phyloP scores from a whole-genome alignment of 2,888 invertebrate species.

The Ephialtes manifestator region DNA sequence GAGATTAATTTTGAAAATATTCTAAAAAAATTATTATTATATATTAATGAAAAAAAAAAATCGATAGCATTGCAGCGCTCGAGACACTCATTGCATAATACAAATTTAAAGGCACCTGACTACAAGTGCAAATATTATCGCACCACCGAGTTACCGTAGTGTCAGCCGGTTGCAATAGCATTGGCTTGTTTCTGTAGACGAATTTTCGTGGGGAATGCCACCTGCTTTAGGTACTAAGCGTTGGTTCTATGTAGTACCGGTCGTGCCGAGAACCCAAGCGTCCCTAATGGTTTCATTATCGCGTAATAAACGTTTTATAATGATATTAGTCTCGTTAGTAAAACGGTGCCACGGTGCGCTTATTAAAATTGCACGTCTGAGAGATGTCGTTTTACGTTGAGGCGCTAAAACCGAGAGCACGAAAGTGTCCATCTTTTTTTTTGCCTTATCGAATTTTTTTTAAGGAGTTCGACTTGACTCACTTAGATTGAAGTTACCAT shows the following conservation, averaged over 20 bases:
- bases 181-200: constrained; percentile 30
- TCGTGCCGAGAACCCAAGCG: constrained; percentile 67
- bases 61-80: background rate
- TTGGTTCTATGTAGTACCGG: constrained; percentile 35
- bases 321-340: constrained; percentile 79
- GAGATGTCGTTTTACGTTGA: constrained; percentile 59
- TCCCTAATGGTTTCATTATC: constrained; percentile 78
- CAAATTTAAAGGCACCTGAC: background rate
- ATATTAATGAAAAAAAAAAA: background rate
- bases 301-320: constrained; percentile 76
- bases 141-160: background rate
- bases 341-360: constrained; percentile 66
- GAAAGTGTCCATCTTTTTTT: constrained; percentile 38
- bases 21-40: background rate
- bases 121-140: constrained; percentile 29
- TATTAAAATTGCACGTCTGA: constrained; percentile 77
- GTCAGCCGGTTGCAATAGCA: constrained; percentile 6
- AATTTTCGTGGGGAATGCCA: constrained; percentile 35
- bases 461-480: background rate
- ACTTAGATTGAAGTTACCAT: background rate
- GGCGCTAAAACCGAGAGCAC: constrained; percentile 1
- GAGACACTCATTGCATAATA: background rate
- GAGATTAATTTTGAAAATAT: background rate
- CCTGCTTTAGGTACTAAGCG: constrained; percentile 8
- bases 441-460: background rate